A percentile compares a stretch with the other conserved stretches of the same genome.
Conservation (phyloP, 2,888 invertebrate genomes). For the Venusia cambrica region DNA sequence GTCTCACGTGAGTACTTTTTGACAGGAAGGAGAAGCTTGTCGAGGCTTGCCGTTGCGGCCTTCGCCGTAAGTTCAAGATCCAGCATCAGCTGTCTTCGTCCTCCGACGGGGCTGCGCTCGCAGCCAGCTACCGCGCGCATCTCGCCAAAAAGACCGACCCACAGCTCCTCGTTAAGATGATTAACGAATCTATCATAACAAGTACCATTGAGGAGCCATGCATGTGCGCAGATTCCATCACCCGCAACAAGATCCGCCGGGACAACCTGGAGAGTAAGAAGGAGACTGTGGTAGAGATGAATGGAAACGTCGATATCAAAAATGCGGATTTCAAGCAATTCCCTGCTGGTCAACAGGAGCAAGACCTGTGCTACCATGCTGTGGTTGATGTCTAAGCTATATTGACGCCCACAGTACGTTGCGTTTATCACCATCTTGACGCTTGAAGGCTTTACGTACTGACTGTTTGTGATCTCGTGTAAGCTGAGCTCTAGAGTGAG, state of each 20-base stretch:
- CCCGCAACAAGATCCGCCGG: conserved; percentile 37
- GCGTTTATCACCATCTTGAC: too few species aligned
- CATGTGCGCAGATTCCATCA: conserved; percentile 29
- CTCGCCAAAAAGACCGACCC: conserved; percentile 37
- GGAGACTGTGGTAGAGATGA: conserved; percentile 49
- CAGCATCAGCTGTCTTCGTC: conserved; percentile 61
- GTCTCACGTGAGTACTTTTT: conserved; percentile 7
- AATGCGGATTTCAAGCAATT: conserved; percentile 1
- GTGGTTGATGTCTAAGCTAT: conserved; percentile 51
- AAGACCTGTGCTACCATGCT: conserved; percentile 32
- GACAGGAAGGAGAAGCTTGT: conserved; percentile 53
- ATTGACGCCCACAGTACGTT: too few species aligned
- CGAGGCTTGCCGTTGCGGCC: conserved; percentile 57
- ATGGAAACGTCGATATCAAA: conserved; percentile 46
- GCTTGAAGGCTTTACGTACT: too few species aligned
- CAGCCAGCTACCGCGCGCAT: conserved; percentile 20
- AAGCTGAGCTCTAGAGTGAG: too few species aligned
- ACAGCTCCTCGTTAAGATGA: conserved; percentile 43
- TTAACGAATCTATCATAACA: conserved; percentile 33
- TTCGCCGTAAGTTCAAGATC: conserved; percentile 46
- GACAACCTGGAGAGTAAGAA: conserved; percentile 35
- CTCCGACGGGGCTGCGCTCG: conserved; percentile 46
- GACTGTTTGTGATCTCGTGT: too few species aligned
- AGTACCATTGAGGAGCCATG: conserved; percentile 33
- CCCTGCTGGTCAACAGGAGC: too few species aligned